phyloP scores from a whole-genome alignment of 2,113 vertebrate species.

The Chamaea fasciata region DNA sequence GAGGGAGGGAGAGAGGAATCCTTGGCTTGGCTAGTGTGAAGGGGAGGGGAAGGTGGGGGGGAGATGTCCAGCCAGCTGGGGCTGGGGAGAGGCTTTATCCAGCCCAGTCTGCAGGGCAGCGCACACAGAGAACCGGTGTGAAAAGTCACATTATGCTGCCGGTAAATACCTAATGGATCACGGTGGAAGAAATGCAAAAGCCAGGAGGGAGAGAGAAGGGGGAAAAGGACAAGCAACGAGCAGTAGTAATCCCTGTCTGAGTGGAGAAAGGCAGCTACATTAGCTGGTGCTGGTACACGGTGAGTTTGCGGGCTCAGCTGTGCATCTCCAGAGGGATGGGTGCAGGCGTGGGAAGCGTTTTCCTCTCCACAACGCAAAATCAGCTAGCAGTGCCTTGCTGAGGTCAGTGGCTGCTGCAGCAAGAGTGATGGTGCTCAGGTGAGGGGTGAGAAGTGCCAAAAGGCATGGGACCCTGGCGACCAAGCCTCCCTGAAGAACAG shows the following conservation, averaged over 20 bases:
- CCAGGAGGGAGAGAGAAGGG: neutral
- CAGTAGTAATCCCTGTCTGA: neutral
- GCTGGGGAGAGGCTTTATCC: slow-evolving; percentile 71
- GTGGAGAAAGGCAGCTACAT: neutral
- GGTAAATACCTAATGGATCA: slow-evolving; percentile 75
- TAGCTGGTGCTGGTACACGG: neutral
- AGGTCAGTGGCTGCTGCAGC: neutral
- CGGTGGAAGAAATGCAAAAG: slow-evolving; percentile 23
- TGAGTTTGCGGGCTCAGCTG: neutral
- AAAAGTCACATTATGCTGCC: slow-evolving; percentile 78
- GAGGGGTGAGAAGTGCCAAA: neutral
- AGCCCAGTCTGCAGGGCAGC: slow-evolving; percentile 68
- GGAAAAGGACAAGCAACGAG: neutral
- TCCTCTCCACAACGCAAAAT: neutral
- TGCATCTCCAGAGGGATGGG: neutral
- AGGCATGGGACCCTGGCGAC: fast-evolving
- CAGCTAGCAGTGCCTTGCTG: neutral
- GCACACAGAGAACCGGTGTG: slow-evolving; percentile 72
- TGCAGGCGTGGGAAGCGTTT: fast-evolving
- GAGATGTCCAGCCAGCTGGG: slow-evolving; percentile 49
- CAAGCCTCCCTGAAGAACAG: neutral
- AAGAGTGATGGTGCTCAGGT: neutral
- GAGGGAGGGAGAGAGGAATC: slow-evolving; percentile 46
- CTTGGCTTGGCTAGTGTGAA: slow-evolving; percentile 39
- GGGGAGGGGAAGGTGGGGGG: slow-evolving; percentile 26